Evolutionary conservation across 2,888 invertebrate genomes (phyloP).

Genomic region (Mechanitis mazaeus): DNA sequence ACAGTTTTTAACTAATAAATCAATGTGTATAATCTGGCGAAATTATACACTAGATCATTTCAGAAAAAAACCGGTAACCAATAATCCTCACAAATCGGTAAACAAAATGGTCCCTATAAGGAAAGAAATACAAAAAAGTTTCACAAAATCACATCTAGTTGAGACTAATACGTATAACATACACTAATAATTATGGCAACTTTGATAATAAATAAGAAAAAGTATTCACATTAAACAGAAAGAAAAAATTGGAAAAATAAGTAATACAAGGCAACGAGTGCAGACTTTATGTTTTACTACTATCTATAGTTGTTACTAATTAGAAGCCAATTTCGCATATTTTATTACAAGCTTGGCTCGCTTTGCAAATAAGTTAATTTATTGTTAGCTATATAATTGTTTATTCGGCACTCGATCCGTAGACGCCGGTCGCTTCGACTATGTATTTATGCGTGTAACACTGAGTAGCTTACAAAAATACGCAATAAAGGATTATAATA

Average conservation of each 20-base stretch:
- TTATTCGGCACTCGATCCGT: constrained; percentile 49
- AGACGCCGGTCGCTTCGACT: constrained; percentile 47
- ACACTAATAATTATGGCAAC: constrained; percentile 77
- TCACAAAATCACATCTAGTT: constrained; percentile 66
- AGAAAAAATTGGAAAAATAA: constrained; percentile 59
- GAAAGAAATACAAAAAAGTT: constrained; percentile 60
- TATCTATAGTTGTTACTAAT: constrained; percentile 63
- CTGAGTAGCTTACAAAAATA: constrained; percentile 25
- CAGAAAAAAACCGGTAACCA: constrained; percentile 37
- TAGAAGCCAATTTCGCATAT: constrained; percentile 70
- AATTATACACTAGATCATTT: constrained; percentile 41
- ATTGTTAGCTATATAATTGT: constrained; percentile 60
- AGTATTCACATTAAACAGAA: constrained; percentile 64
- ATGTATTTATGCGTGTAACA: constrained; percentile 23
- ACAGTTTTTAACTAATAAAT: constrained; percentile 38
- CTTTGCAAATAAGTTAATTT: constrained; percentile 68
- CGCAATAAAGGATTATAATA: constrained; percentile 30
- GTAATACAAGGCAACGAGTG: constrained; percentile 75
- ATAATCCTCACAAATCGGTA: constrained; percentile 50
- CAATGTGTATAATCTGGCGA: constrained; percentile 57
- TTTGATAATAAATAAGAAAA: constrained; percentile 74
- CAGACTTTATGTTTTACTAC: constrained; percentile 74
- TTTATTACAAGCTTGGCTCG: constrained; percentile 67
- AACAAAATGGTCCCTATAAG: constrained; percentile 74
- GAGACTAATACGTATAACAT: constrained; percentile 73